A percentile compares a stretch with the other conserved stretches of the same genome.
Conservation (phyloP, 2,888 invertebrate species). For the Carcina quercana region DNA sequence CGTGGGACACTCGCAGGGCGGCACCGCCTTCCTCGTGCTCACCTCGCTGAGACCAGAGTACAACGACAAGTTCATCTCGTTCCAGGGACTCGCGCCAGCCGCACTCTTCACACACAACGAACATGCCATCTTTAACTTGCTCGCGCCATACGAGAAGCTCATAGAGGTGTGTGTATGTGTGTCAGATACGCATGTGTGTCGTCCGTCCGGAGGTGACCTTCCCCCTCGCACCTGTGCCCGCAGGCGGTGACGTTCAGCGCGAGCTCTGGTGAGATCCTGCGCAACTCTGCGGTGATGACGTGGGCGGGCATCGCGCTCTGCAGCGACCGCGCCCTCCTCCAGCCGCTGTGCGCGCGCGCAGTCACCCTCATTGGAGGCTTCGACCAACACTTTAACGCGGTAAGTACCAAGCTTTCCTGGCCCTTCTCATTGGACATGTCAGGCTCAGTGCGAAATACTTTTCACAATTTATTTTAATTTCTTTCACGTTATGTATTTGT, state of each 20-base stretch:
- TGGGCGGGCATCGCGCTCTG: slow-evolving; percentile 21
- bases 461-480: too few species aligned
- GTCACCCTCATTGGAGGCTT: slow-evolving; percentile 3
- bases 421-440: too few species aligned
- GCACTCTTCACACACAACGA: slow-evolving; percentile 36
- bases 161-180: slow-evolving; percentile 32
- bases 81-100: slow-evolving; percentile 55
- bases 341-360: slow-evolving; percentile 16
- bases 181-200: too few species aligned
- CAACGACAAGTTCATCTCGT: slow-evolving; percentile 40
- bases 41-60: slow-evolving; percentile 47
- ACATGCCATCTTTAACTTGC: slow-evolving; percentile 18
- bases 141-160: slow-evolving; percentile 28
- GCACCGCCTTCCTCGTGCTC: slow-evolving; percentile 46
- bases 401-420: slow-evolving; percentile 17
- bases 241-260: slow-evolving; percentile 27
- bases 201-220: too few species aligned
- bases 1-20: slow-evolving; percentile 55
- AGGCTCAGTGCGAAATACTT: too few species aligned
- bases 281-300: slow-evolving; percentile 16
- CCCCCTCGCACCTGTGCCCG: slow-evolving; percentile 7
- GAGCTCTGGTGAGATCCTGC: slow-evolving; percentile 33
- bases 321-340: slow-evolving; percentile 7
- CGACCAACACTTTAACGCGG: slow-evolving; percentile 24
- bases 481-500: too few species aligned